A percentile compares a stretch with the other conserved stretches of the same genome.
Evolutionary conservation across 2,888 invertebrate genomes (phyloP).

Genomic region (Periphyllus acericola): DNA sequence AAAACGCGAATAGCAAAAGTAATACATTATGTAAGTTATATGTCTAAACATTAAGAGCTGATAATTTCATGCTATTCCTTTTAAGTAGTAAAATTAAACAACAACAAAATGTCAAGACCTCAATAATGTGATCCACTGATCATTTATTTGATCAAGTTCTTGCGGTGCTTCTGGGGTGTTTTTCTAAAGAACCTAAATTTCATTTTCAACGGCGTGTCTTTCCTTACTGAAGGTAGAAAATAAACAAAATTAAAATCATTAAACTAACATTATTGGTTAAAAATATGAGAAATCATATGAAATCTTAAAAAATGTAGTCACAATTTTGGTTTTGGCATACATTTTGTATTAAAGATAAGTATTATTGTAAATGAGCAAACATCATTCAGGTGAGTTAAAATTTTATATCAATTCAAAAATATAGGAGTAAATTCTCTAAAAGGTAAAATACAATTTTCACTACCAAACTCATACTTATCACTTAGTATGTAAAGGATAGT

Average conservation of each 20-base stretch:
- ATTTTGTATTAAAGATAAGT: conserved; percentile 3
- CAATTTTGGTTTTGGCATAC: conserved; percentile 5
- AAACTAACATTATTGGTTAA: conserved; percentile 48
- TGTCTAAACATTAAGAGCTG: conserved; percentile 50
- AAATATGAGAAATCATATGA: neutral
- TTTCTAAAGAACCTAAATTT: conserved; percentile 92
- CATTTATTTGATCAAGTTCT: conserved; percentile 61
- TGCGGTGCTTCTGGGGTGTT: conserved; percentile 60
- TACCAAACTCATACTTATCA: conserved; percentile 60
- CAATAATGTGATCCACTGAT: conserved; percentile 55
- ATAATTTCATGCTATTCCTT: conserved; percentile 56
- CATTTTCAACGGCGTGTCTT: conserved; percentile 94
- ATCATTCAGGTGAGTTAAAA: neutral
- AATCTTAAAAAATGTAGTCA: conserved; percentile 28
- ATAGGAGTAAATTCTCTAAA: neutral
- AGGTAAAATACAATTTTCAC: neutral
- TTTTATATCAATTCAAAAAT: neutral
- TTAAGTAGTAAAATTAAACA: conserved; percentile 46
- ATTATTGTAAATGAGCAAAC: conserved; percentile 36
- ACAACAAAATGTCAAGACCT: conserved; percentile 56
- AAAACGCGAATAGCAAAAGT: conserved; percentile 43
- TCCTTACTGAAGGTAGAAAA: conserved; percentile 76
- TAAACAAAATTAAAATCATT: conserved; percentile 57
- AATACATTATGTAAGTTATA: conserved; percentile 45
- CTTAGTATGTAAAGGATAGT: conserved; percentile 16